Conservation (phyloP, 2,797 vertebrate species). For the Pseudochirops corinnae region DNA sequence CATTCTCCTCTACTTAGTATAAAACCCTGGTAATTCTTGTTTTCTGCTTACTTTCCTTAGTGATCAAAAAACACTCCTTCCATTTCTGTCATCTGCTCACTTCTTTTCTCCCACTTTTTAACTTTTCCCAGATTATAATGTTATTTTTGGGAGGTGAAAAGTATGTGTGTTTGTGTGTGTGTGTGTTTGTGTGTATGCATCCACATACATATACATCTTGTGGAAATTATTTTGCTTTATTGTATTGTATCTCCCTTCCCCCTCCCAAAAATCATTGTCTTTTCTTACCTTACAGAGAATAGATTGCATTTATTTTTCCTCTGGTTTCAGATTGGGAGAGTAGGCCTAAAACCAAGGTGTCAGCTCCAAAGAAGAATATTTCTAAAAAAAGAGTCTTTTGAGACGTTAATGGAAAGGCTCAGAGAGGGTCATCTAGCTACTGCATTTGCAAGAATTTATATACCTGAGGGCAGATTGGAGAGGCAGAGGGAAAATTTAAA, state of each 20-base stretch:
- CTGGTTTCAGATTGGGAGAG: constrained; percentile 60
- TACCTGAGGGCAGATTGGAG: constrained; percentile 2
- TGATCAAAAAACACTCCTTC: background rate
- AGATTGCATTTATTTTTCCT: constrained; percentile 29
- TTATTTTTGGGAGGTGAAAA: background rate
- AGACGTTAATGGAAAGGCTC: constrained; percentile 38
- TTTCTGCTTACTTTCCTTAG: background rate
- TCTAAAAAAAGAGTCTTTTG: constrained; percentile 33
- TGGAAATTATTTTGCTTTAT: background rate
- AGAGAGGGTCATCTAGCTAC: constrained; percentile 42
- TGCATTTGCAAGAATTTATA: constrained; percentile 56
- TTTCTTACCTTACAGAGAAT: constrained; percentile 9
- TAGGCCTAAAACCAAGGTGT: constrained; percentile 32
- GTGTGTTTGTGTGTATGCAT: background rate
- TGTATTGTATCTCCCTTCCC: background rate
- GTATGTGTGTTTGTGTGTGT: background rate
- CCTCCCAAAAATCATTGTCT: background rate
- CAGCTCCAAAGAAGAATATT: constrained; percentile 14
- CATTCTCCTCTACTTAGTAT: background rate
- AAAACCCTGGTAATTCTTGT: background rate
- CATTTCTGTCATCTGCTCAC: background rate
- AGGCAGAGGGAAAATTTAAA: constrained; percentile 44
- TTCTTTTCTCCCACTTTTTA: background rate
- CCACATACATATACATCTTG: background rate
- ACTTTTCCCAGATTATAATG: background rate